Evolutionary conservation across 2,888 invertebrate species (phyloP).

Genomic region (Limnephilus rhombicus): DNA sequence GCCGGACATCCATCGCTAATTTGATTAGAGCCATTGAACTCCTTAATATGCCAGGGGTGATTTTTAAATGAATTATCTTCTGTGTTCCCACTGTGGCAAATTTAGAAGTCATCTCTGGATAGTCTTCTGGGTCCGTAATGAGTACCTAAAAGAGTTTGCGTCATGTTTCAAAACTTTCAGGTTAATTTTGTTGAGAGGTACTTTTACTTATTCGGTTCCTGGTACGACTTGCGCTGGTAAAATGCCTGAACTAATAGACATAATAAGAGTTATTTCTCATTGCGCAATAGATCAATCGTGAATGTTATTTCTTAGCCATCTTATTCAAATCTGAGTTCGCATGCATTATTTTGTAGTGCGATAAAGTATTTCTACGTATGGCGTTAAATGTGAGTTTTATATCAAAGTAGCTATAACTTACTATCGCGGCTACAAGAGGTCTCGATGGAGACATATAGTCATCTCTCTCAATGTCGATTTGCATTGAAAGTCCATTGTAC

Average conservation of each 20-base stretch:
- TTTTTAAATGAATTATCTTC: constrained; percentile 68
- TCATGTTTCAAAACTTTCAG: no score
- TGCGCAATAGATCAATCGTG: no score
- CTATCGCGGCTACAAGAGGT: constrained; percentile 69
- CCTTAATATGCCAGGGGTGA: constrained; percentile 69
- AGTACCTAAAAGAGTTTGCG: constrained; percentile 67
- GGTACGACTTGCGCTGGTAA: no score
- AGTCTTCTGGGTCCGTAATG: constrained; percentile 71
- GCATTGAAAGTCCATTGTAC: not conserved
- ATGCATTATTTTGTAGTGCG: no score
- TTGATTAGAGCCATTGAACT: not conserved
- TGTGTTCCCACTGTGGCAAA: constrained; percentile 68
- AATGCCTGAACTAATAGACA: no score
- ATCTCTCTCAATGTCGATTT: not conserved
- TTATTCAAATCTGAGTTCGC: no score
- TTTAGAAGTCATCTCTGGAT: constrained; percentile 69
- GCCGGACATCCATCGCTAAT: constrained; percentile 28
- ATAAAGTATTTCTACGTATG: no score
- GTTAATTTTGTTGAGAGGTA: not conserved
- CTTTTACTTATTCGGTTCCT: not conserved
- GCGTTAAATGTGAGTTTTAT: no score
- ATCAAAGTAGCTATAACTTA: constrained; percentile 5
- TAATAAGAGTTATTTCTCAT: no score
- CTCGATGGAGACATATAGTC: constrained; percentile 69
- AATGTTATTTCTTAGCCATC: not conserved